Evolutionary conservation across 2,797 vertebrate species (phyloP).

Genomic region (Malacoctenus gilli): DNA sequence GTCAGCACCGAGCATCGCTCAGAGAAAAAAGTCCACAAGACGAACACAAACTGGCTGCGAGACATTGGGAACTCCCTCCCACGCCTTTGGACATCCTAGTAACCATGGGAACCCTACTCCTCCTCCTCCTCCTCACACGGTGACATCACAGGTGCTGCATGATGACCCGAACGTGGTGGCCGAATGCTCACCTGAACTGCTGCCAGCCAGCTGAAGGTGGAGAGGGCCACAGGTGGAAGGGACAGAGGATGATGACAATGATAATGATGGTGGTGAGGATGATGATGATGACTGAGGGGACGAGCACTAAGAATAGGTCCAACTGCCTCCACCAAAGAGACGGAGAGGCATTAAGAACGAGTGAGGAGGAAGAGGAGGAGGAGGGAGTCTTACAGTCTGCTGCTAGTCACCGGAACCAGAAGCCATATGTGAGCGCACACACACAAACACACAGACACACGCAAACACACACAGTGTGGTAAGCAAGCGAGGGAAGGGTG

Average conservation of each 20-base stretch:
- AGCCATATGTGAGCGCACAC: conserved; percentile 57
- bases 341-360: conserved; percentile 13
- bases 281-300: too few relatives aligned
- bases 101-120: conserved; percentile 77
- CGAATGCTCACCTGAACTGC: conserved; percentile 34
- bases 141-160: conserved; percentile 72
- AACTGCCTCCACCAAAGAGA: conserved; percentile 29
- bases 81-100: conserved; percentile 59
- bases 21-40: conserved; percentile 13
- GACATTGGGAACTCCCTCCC: conserved; percentile 56
- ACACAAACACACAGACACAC: neutral
- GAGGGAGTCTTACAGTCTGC: conserved; percentile 33
- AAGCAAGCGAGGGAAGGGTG: conserved; percentile 30
- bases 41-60: conserved; percentile 33
- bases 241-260: conserved; percentile 11
- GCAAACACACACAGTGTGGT: conserved; percentile 7
- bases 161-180: conserved; percentile 49
- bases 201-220: conserved; percentile 31
- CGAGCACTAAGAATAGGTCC: conserved; percentile 65
- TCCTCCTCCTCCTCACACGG: conserved; percentile 46
- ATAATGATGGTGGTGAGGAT: conserved; percentile 41
- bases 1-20: conserved; percentile 12
- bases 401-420: conserved; percentile 37
- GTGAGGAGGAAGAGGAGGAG: conserved; percentile 31
- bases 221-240: conserved; percentile 43